These are phyloP conservation scores for Mesocricetus auratus DNA, from an alignment of 2,113 vertebrate genomes.

Conservation along the genomic window DNA sequence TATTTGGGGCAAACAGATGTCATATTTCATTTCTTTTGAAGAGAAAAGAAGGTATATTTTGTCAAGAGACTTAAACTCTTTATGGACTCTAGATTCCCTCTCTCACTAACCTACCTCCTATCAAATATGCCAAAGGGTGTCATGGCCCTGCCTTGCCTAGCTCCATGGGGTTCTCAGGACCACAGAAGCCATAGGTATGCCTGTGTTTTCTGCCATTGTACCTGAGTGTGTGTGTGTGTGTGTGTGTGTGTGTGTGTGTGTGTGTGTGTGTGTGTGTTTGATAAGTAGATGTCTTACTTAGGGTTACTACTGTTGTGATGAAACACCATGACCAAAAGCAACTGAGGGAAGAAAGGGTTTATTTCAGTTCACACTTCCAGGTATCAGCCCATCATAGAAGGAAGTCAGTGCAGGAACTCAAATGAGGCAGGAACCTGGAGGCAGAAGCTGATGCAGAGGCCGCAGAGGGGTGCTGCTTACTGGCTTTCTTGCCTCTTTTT, in stretches of 20 bases:
- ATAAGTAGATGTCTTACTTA: not conserved
- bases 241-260: not conserved
- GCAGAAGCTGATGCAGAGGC: not conserved
- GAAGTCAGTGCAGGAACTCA: not conserved
- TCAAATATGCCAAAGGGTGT: too few species aligned
- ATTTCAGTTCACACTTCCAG: not conserved
- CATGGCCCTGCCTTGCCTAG: not conserved
- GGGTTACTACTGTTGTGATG: not conserved
- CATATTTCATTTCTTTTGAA: slow-evolving; percentile 71
- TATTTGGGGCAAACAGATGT: slow-evolving; percentile 65
- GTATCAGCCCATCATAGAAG: not conserved
- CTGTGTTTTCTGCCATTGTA: not conserved
- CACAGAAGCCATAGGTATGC: not conserved
- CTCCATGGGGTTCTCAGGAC: not conserved
- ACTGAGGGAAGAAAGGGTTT: not conserved
- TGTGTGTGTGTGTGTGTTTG: not conserved
- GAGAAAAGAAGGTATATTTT: slow-evolving; percentile 43
- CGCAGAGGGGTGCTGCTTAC: too few species aligned
- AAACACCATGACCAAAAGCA: not conserved
- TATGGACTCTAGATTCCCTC: not conserved
- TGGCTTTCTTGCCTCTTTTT: not conserved
- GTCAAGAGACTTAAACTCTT: slow-evolving; percentile 52
- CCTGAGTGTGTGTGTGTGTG: not conserved
- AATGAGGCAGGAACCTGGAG: not conserved
- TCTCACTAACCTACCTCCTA: not conserved